Conservation (phyloP, 2,797 vertebrate species). For the Staurois parvus region DNA sequence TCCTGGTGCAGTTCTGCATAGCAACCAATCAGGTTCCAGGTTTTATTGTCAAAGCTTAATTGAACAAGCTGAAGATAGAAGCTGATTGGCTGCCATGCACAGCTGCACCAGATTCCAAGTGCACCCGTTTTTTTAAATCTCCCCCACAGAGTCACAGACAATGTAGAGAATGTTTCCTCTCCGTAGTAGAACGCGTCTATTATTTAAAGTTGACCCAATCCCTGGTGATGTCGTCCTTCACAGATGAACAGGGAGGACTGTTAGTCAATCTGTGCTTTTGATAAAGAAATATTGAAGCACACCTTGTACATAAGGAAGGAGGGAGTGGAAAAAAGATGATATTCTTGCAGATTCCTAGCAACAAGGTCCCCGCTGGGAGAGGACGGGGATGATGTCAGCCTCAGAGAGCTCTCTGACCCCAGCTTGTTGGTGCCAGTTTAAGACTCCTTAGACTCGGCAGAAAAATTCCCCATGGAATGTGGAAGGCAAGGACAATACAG, state of each 20-base stretch:
- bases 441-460: background rate
- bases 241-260: background rate
- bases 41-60: no score
- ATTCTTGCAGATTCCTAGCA: constrained; percentile 46
- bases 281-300: constrained; percentile 37
- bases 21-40: no score
- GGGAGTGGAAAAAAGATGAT: constrained; percentile 17
- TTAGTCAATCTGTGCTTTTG: constrained; percentile 14
- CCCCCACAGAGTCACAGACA: constrained; percentile 10
- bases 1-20: no score
- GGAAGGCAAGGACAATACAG: background rate
- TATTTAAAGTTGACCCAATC: constrained; percentile 10
- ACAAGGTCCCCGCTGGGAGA: constrained; percentile 34
- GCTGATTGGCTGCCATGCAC: no score
- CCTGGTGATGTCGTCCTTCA: constrained; percentile 3
- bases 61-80: no score
- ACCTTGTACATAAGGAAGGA: constrained; percentile 12
- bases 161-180: constrained; percentile 7
- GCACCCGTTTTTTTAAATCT: no score
- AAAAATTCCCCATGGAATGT: constrained; percentile 20
- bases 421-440: constrained; percentile 8
- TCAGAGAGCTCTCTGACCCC: constrained; percentile 19
- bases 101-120: no score
- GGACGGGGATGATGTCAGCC: constrained; percentile 39
- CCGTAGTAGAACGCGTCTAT: constrained; percentile 13